Evolutionary conservation across 2,113 vertebrate genomes (phyloP).

Genomic region (Capricornis sumatraensis): DNA sequence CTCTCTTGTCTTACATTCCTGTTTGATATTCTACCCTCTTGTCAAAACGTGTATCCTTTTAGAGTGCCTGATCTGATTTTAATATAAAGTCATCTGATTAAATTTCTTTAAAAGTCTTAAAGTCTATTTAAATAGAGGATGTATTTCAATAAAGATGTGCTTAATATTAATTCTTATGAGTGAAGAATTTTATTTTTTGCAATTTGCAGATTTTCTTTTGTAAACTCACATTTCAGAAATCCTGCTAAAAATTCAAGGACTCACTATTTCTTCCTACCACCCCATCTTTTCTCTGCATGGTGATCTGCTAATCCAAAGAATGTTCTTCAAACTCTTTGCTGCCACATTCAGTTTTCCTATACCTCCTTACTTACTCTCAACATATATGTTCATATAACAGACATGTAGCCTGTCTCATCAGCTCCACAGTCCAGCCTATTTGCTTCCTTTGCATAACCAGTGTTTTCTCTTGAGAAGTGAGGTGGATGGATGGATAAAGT

Average conservation of each 20-base stretch:
- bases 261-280: background rate
- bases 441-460: background rate
- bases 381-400: background rate
- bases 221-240: background rate
- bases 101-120: background rate
- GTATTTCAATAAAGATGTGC: background rate
- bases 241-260: background rate
- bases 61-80: background rate
- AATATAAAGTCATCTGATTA: background rate
- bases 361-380: background rate
- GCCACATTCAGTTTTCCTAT: background rate
- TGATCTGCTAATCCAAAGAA: background rate
- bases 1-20: background rate
- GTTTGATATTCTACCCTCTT: background rate
- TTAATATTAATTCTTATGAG: background rate
- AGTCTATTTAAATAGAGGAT: background rate
- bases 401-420: background rate
- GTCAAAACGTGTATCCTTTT: background rate
- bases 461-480: background rate
- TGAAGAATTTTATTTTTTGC: background rate
- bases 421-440: background rate
- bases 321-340: background rate
- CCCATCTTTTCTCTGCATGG: background rate
- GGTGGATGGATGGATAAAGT: background rate
- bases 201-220: background rate